Evolutionary conservation across 2,113 vertebrate species (phyloP).

Genomic region (Seriola rivoliana): DNA sequence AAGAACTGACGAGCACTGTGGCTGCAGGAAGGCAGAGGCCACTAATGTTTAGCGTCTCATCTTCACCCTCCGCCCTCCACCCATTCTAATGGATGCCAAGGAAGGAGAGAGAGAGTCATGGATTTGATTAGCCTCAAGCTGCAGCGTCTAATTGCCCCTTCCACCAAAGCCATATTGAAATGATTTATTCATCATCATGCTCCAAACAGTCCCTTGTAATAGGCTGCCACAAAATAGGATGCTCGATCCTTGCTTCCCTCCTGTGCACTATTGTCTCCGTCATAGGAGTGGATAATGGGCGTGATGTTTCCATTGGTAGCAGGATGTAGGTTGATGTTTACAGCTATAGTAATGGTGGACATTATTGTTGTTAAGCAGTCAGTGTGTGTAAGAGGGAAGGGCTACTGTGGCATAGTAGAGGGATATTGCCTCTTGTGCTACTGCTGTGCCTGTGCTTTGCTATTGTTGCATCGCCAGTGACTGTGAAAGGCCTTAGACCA

Average conservation of each 20-base stretch:
- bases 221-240: slow-evolving; percentile 65
- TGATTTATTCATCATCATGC: slow-evolving; percentile 83
- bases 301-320: slow-evolving; percentile 63
- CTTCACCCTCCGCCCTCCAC: slow-evolving; percentile 47
- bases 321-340: slow-evolving; percentile 71
- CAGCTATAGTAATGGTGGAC: slow-evolving; percentile 57
- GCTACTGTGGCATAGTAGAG: slow-evolving; percentile 24
- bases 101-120: slow-evolving; percentile 60
- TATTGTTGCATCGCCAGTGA: slow-evolving; percentile 33
- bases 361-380: slow-evolving; percentile 62
- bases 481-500: slow-evolving; percentile 2
- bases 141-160: slow-evolving; percentile 81
- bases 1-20: slow-evolving; percentile 38
- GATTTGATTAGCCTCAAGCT: slow-evolving; percentile 82
- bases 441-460: slow-evolving; percentile 11
- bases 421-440: slow-evolving; percentile 21
- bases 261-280: slow-evolving; percentile 68
- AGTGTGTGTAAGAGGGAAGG: slow-evolving; percentile 27
- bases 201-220: slow-evolving; percentile 71
- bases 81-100: slow-evolving; percentile 70
- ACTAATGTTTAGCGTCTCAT: slow-evolving; percentile 69
- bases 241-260: slow-evolving; percentile 58
- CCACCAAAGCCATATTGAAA: slow-evolving; percentile 83
- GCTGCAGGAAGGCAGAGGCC: slow-evolving; percentile 58
- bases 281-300: slow-evolving; percentile 66